Evolutionary conservation across 2,797 vertebrate genomes (phyloP).

Genomic region (Falco peregrinus): DNA sequence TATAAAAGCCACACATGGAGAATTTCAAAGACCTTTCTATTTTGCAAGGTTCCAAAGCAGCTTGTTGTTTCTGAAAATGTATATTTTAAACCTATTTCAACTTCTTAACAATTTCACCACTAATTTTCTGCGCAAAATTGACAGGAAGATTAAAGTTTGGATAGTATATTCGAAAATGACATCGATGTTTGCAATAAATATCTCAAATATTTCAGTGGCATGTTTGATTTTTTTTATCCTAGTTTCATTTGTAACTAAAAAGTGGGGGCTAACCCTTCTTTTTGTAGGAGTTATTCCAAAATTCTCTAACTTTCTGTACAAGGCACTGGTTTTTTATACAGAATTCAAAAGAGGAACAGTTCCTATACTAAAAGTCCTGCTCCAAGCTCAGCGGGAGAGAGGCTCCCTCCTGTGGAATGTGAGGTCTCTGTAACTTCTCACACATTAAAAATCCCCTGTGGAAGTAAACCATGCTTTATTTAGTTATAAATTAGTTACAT

Average conservation of each 20-base stretch:
- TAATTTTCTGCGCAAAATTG: not conserved
- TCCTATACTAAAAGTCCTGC: not conserved
- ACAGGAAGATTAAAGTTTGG: not conserved
- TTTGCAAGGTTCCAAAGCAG: not conserved
- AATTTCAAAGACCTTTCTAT: not conserved
- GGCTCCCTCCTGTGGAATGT: conserved; percentile 64
- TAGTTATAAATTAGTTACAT: not conserved
- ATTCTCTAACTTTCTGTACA: not conserved
- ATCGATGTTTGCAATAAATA: not conserved
- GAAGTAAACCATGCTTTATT: not conserved
- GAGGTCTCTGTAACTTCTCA: not conserved
- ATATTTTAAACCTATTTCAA: not conserved
- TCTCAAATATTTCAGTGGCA: not conserved
- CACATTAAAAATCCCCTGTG: not conserved
- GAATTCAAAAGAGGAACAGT: not conserved
- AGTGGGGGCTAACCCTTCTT: rapidly evolving
- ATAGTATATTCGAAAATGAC: not conserved
- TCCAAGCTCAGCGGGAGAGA: conserved; percentile 19
- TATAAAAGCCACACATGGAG: not conserved
- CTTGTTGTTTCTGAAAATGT: not conserved
- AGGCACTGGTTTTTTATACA: not conserved
- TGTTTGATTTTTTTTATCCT: not conserved
- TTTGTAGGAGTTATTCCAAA: not conserved
- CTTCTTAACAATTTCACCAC: not conserved
- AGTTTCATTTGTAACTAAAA: not conserved